Evolutionary conservation across 2,113 vertebrate species (phyloP), one percentile per base, ranked within the genome.

Genomic region (Prolemur simus): DNA sequence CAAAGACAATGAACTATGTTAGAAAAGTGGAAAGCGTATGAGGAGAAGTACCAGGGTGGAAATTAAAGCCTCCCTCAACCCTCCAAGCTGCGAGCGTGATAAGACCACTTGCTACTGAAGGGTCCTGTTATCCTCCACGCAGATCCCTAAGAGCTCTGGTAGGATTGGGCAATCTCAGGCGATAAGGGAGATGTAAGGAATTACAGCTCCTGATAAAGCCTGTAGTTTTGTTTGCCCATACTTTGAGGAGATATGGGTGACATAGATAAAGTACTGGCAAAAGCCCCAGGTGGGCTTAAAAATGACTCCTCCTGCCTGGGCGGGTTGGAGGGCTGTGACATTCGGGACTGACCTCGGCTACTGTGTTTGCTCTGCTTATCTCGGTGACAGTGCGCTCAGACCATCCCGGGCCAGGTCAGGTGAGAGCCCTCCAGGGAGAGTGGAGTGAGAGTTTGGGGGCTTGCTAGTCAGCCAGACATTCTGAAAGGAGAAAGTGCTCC

Each of bases 161-260:
- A 78, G 84, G 64, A 83, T 14, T 45, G 95, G 66, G 80, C 89
- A 92, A 94, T 95, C 95, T 81, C 49, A 45, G 69, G 96, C 27
- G 97, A 97, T 96, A 98, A 96, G 96, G 90, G 88, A 97, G 96
- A 96, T 94, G 94, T 92, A 96, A 97, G 87, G 96, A 95, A 96
- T 97, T 97, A 96, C 58, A 73, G 29, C 52, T 68, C 64, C 97
- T 69, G 96, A 96, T 97, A 97, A 95, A 78, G 84, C 87, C 94
- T 54, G 74, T 81, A 89, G 89, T 85, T 97, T 96, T 93, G 93
- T 97, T 95, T 97, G 96, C 83, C 74, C 71, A 6, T n/a, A 64
- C 93, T 78, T 83, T 47, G 82, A 86, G 42, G 83, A 97, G 97
- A 97, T 96, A 96, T 20, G 96, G 69, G 74, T 93, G 91, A 95